Percentiles rank a stretch among this genome's conserved stretches.
Evolutionary conservation across 2,797 vertebrate species (phyloP).

Genomic region (Microctenopoma stevenorrisi): DNA sequence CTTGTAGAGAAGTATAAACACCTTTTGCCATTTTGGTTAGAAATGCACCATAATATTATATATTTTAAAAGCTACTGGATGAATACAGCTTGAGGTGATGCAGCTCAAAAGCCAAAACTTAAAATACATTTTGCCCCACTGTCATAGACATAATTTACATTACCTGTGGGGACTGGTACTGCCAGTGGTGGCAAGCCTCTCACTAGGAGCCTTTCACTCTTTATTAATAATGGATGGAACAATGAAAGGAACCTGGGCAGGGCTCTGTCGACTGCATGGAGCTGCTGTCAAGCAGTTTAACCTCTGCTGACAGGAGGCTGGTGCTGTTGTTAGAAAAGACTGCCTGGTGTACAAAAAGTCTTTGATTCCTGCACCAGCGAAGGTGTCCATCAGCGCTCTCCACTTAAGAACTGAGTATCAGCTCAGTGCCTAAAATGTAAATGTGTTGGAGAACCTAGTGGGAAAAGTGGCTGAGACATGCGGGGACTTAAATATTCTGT

Average conservation of each 20-base stretch:
- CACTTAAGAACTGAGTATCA: slow-evolving; percentile 25
- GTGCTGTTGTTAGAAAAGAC: slow-evolving; percentile 35
- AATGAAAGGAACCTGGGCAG: slow-evolving; percentile 55
- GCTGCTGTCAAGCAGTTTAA: slow-evolving; percentile 62
- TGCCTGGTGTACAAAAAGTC: slow-evolving; percentile 18
- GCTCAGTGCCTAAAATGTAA: slow-evolving; percentile 41
- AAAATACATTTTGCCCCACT: slow-evolving; percentile 41
- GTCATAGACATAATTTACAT: slow-evolving; percentile 51
- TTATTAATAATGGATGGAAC: slow-evolving; percentile 67
- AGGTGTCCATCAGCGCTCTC: slow-evolving; percentile 41
- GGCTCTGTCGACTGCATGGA: slow-evolving; percentile 23
- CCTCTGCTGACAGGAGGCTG: slow-evolving; percentile 50
- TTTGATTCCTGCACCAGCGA: slow-evolving; percentile 37
- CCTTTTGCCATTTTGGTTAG: no score
- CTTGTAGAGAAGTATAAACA: no score
- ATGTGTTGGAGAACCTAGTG: slow-evolving; percentile 20
- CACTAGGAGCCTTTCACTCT: slow-evolving; percentile 51
- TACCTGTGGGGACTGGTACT: slow-evolving; percentile 45
- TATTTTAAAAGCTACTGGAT: not conserved
- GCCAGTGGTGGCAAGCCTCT: slow-evolving; percentile 41
- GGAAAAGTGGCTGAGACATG: slow-evolving; percentile 3
- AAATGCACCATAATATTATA: no score
- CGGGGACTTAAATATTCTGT: slow-evolving; percentile 18
- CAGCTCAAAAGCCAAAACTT: slow-evolving; percentile 26
- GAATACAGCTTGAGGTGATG: not conserved